Evolutionary conservation across 1,140 invertebrate species (phyloP), one percentile per base, ranked within the genome.

Genomic region (Drosophila rhopaloa): DNA sequence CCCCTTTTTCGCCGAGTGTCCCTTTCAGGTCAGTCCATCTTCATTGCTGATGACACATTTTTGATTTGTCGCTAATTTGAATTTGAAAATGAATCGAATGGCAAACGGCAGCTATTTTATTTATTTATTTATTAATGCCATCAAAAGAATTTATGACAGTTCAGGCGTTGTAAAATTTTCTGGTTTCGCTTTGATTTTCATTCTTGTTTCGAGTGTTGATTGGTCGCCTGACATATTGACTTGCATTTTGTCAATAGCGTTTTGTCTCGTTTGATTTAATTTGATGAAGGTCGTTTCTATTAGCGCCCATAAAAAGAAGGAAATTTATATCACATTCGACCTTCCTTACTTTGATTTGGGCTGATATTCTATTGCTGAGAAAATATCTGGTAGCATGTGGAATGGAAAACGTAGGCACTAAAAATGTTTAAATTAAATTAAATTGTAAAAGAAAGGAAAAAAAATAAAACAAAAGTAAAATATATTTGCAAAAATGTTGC

Each of bases 231-330:
- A 76, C 82, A 88, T 56, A 79, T 77, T 83, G 84, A 89, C 84
- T 77, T 86, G 83, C 71, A 88, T 83, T 86, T 73, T 80, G 71
- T 88, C 76, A 82, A 76, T 76, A 60, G 44, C 75, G 63, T 58
- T 86, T 82, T 76, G 70, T 75, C 75, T 67, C 41, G 58, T 79
- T 79, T 76, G 74, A 84, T 81, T 82, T 60, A 61, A 78, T 78
- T 77, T 83, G 83, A 88, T 74, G 83, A 88, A 88, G 83, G 83
- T 89, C 76, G 72, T 67, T 77, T 84, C 72, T 54, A 59, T 88
- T 80, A 76, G 67, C 27, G 57, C 48, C 65, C 65, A 55, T 73
- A 57, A 75, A 86, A 51, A 50, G 37, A 66, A 61, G 81, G 54
- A 76, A 71, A 73, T 47, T 67, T 14, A 27, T n/a, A 44, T 32